Evolutionary conservation across 2,888 invertebrate species (phyloP).

Genomic region (Athalia circularis): DNA sequence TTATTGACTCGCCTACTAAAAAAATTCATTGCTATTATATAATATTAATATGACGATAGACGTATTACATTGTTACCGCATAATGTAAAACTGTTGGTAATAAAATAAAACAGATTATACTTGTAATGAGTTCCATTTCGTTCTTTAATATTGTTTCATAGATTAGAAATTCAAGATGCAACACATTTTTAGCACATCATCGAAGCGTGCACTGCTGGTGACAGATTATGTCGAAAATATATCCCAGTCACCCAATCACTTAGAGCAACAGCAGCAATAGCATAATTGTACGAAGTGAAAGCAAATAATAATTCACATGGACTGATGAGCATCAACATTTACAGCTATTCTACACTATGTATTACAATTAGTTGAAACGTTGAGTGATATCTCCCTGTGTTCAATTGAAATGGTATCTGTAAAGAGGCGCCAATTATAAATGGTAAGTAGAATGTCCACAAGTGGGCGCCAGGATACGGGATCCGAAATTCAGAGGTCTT

Average conservation of each 20-base stretch:
- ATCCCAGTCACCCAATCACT: too few species aligned
- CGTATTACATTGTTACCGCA: slow-evolving; percentile 68
- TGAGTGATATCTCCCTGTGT: too few species aligned
- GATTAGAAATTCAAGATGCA: too few species aligned
- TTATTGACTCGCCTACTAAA: slow-evolving; percentile 66
- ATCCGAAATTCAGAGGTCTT: slow-evolving; percentile 32
- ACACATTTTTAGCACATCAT: too few species aligned
- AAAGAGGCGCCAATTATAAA: not conserved
- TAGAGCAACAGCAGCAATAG: too few species aligned
- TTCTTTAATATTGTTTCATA: not conserved
- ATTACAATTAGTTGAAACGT: too few species aligned
- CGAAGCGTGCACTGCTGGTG: too few species aligned
- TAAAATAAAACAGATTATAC: slow-evolving; percentile 69
- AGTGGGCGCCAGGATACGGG: not conserved
- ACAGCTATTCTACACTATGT: too few species aligned
- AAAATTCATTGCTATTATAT: slow-evolving; percentile 64
- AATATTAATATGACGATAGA: slow-evolving; percentile 58
- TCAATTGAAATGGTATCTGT: not conserved
- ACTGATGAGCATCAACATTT: too few species aligned
- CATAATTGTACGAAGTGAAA: too few species aligned
- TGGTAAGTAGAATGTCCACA: slow-evolving; percentile 1
- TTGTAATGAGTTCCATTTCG: slow-evolving; percentile 53
- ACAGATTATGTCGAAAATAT: not conserved
- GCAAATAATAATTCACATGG: too few species aligned
- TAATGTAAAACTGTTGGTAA: slow-evolving; percentile 69